These are phyloP conservation scores for Wiebesia pumilae DNA, from an alignment of 1,140 invertebrate species.

Conservation along the genomic window DNA sequence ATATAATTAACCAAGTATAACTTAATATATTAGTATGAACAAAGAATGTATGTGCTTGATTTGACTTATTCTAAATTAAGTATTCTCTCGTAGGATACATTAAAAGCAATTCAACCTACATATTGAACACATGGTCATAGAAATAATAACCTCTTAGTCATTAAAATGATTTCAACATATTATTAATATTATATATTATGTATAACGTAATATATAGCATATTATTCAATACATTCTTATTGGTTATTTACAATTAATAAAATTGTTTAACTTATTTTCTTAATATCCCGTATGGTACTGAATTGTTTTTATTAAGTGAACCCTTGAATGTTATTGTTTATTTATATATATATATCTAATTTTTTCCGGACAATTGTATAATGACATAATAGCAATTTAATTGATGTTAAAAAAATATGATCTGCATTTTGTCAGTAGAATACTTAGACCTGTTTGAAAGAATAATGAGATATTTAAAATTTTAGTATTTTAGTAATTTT, in stretches of 20 bases:
- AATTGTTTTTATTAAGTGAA: background rate
- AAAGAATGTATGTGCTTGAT: background rate
- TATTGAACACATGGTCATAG: background rate
- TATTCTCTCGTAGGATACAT: background rate
- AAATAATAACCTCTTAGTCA: background rate
- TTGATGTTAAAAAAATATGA: background rate
- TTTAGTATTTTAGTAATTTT: background rate
- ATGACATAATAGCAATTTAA: background rate
- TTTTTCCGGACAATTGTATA: background rate
- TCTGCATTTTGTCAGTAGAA: background rate
- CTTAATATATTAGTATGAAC: background rate
- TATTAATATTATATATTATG: too few species aligned
- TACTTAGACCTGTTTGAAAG: background rate
- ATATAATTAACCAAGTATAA: background rate
- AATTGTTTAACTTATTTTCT: background rate
- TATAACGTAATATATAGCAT: too few species aligned
- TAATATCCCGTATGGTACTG: background rate
- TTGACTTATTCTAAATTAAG: background rate
- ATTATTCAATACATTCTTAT: background rate
- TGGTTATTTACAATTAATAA: background rate
- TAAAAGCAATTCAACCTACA: background rate
- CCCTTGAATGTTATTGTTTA: background rate
- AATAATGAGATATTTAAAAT: background rate
- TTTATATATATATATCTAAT: background rate
- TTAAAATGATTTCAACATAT: background rate